Evolutionary conservation across 2,797 vertebrate species (phyloP).

Genomic region (Spinus olivaceus): DNA sequence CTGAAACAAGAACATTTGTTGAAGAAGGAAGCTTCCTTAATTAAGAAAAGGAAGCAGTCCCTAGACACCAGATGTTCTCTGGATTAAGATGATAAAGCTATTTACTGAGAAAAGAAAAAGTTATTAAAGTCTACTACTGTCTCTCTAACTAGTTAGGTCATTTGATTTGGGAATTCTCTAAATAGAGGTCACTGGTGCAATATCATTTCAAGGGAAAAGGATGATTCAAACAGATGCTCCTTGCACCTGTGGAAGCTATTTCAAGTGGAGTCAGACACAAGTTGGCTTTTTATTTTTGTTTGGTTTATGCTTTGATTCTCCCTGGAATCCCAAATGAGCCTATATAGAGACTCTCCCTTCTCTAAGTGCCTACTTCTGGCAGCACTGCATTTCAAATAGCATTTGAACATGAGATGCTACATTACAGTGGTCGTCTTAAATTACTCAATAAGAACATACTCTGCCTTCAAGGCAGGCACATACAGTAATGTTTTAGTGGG

Average conservation of each 20-base stretch:
- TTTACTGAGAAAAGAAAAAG: background rate
- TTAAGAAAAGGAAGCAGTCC: background rate
- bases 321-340: constrained; percentile 15
- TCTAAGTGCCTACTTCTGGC: constrained; percentile 1
- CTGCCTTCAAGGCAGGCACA: constrained; percentile 17
- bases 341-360: constrained; percentile 37
- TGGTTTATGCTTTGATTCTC: constrained; percentile 54
- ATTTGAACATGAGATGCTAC: background rate
- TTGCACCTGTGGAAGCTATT: constrained; percentile 44
- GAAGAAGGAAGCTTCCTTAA: background rate
- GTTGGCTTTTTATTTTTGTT: constrained; percentile 51
- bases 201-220: background rate
- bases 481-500: background rate
- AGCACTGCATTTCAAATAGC: constrained; percentile 1
- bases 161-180: constrained; percentile 44
- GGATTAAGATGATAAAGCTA: background rate
- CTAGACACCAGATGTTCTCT: background rate
- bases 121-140: background rate
- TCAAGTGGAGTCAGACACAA: constrained; percentile 1
- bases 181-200: background rate
- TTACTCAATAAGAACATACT: constrained; percentile 14
- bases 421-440: background rate
- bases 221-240: constrained; percentile 51
- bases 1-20: background rate
- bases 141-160: background rate